These are phyloP conservation scores for Heloderma charlesbogerti DNA, from an alignment of 2,113 vertebrate genomes.

Conservation along the genomic window DNA sequence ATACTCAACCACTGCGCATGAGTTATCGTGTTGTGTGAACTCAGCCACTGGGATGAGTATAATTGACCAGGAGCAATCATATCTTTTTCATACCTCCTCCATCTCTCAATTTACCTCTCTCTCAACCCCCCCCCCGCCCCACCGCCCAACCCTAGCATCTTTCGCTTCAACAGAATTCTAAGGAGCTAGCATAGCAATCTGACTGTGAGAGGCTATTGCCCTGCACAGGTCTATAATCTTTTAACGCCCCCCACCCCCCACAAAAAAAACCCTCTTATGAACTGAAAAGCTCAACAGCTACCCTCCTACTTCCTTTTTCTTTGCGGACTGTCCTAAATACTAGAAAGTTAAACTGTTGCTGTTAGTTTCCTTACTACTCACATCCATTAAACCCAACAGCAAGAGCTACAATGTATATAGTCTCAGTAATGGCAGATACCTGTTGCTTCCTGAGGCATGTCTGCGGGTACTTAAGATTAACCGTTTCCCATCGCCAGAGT, in stretches of 20 bases:
- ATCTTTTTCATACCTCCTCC: too few relatives aligned
- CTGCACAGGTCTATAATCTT: background rate
- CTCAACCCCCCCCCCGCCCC: too few relatives aligned
- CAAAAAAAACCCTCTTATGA: background rate
- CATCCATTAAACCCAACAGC: fast-evolving
- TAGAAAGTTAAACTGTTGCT: background rate
- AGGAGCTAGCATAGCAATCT: background rate
- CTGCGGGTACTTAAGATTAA: conserved; percentile 47
- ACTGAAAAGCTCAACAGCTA: conserved; percentile 27
- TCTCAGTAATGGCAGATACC: background rate
- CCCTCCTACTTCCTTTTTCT: background rate
- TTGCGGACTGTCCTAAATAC: background rate
- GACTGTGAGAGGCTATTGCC: conserved; percentile 9
- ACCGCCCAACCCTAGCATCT: too few relatives aligned
- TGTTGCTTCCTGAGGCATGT: background rate
- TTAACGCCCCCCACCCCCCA: background rate
- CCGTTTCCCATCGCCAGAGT: conserved; percentile 50
- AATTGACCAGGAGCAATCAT: too few relatives aligned
- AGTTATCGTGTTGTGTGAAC: too few relatives aligned
- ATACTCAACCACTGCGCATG: too few relatives aligned
- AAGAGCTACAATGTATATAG: conserved; percentile 26
- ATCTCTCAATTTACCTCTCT: too few relatives aligned
- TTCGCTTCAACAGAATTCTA: background rate
- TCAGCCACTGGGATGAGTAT: too few relatives aligned
- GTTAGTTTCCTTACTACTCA: conserved; percentile 40